phyloP scores from a whole-genome alignment of 2,113 vertebrate species.

The Emydocephalus ijimae region DNA sequence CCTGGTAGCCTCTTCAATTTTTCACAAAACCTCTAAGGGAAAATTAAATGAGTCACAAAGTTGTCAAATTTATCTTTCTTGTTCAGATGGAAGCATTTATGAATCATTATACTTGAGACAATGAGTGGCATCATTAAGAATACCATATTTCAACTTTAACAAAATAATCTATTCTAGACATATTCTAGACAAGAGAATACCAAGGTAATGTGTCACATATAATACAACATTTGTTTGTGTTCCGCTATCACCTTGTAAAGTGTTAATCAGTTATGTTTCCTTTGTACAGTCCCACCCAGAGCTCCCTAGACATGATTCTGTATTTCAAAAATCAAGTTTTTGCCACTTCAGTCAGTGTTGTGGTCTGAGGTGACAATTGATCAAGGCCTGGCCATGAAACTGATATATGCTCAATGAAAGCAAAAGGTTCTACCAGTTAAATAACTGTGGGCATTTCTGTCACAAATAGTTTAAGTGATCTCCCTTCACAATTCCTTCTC shows the following conservation, averaged over 20 bases:
- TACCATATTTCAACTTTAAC: background rate
- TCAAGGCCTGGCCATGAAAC: background rate
- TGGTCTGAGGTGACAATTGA: background rate
- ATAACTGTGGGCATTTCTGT: background rate
- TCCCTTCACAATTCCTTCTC: background rate
- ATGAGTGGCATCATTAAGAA: background rate
- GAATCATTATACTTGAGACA: background rate
- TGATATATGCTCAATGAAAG: background rate
- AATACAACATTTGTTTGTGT: background rate
- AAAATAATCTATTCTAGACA: background rate
- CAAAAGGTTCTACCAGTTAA: background rate
- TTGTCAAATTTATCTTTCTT: background rate
- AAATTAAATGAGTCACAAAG: background rate
- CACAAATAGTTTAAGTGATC: background rate
- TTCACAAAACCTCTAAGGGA: background rate
- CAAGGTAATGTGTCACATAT: background rate
- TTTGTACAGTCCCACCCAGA: background rate
- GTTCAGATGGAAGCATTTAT: background rate
- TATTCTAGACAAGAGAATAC: background rate
- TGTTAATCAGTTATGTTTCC: background rate
- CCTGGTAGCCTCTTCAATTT: constrained; percentile 30
- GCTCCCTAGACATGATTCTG: background rate
- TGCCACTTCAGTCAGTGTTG: background rate
- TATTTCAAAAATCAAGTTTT: background rate
- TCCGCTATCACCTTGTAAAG: background rate